Conservation (phyloP, 2,797 vertebrate species). For the Phrynocephalus guinanensis region DNA sequence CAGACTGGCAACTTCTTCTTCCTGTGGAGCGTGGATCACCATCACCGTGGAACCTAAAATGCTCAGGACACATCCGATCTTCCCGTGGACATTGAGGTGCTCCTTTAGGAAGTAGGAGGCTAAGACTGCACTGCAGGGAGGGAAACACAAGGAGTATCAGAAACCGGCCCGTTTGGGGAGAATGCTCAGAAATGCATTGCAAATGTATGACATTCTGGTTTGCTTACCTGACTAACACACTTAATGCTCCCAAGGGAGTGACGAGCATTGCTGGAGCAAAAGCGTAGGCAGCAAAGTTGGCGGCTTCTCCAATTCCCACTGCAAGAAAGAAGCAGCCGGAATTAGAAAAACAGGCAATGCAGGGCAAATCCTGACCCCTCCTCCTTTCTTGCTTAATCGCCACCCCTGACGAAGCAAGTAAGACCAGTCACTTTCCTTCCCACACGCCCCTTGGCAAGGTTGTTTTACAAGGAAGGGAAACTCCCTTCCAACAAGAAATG, state of each 20-base stretch:
- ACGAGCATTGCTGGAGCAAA: slow-evolving; percentile 89
- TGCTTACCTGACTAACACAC: slow-evolving; percentile 87
- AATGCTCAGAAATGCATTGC: background rate
- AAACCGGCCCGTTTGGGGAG: background rate
- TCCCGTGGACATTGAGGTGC: slow-evolving; percentile 85
- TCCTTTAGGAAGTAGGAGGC: slow-evolving; percentile 88
- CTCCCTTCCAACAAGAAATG: background rate
- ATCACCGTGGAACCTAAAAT: slow-evolving; percentile 87
- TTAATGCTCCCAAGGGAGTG: slow-evolving; percentile 88
- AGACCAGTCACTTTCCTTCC: too few species aligned
- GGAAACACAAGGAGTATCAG: background rate
- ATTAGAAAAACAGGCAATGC: background rate
- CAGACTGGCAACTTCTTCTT: slow-evolving; percentile 86
- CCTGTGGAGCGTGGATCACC: slow-evolving; percentile 88
- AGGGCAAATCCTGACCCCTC: background rate
- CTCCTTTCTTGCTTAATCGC: too few species aligned
- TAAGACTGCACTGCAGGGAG: slow-evolving; percentile 81
- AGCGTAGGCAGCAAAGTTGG: slow-evolving; percentile 88
- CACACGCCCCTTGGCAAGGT: background rate
- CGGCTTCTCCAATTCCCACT: slow-evolving; percentile 88
- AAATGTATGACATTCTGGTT: slow-evolving; percentile 4
- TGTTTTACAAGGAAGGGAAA: background rate
- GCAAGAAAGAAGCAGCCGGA: slow-evolving; percentile 58
- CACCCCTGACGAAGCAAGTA: too few species aligned
- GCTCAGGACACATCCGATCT: slow-evolving; percentile 87